Evolutionary conservation across 2,797 vertebrate species (phyloP).

Genomic region (Acanthornis magna): DNA sequence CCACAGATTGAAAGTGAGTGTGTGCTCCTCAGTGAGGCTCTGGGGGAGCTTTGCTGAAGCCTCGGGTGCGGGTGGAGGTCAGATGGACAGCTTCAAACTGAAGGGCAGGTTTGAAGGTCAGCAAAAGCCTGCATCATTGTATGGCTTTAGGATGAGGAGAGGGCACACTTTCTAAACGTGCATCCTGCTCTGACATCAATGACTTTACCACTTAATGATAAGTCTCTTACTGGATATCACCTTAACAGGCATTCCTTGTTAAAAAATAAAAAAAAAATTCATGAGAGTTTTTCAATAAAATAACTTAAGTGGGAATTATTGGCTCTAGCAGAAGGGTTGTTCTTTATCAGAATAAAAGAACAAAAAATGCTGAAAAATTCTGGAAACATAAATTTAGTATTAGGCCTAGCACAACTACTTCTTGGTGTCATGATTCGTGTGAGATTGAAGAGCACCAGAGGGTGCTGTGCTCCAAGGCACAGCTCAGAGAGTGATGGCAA

Average conservation of each 20-base stretch:
- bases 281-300: not conserved
- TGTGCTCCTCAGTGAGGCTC: not conserved
- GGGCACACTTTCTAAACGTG: not conserved
- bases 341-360: not conserved
- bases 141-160: not conserved
- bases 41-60: not conserved
- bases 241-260: not conserved
- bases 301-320: not conserved
- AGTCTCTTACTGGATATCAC: not conserved
- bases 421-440: not conserved
- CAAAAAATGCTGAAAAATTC: not conserved
- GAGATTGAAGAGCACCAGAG: constrained; percentile 20
- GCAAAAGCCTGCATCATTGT: not conserved
- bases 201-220: not conserved
- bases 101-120: not conserved
- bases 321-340: not conserved
- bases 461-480: constrained; percentile 8
- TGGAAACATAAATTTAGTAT: not conserved
- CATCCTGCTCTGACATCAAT: not conserved
- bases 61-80: not conserved
- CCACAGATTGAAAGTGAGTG: constrained; percentile 88
- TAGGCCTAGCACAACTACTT: not conserved
- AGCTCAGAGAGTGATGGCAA: not conserved
- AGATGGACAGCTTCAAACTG: not conserved
- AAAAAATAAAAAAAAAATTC: not conserved